These are phyloP conservation scores for Lasaia peninsularis DNA, from an alignment of 1,140 invertebrate genomes.

Conservation along the genomic window DNA sequence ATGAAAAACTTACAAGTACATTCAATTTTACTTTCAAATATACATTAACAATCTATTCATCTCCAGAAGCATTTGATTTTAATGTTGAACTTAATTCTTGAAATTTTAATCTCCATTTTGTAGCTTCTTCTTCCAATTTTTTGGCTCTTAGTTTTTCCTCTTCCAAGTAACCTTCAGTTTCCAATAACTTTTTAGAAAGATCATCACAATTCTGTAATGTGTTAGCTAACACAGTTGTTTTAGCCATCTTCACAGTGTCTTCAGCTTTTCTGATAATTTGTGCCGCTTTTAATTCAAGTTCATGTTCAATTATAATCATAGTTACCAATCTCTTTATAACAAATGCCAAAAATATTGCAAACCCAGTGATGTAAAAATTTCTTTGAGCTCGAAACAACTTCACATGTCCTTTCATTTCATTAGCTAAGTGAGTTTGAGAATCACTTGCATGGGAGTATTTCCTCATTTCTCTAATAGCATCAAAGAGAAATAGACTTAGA, in stretches of 20 bases:
- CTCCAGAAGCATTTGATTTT: slow-evolving; percentile 29
- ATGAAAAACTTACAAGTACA: too few relatives aligned
- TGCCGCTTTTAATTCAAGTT: slow-evolving; percentile 55
- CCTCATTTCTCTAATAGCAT: slow-evolving; percentile 66
- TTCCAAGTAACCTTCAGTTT: slow-evolving; percentile 36
- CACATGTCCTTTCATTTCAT: slow-evolving; percentile 61
- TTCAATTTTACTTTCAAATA: too few relatives aligned
- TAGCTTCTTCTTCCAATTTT: slow-evolving; percentile 45
- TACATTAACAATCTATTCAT: slow-evolving; percentile 30
- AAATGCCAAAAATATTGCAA: slow-evolving; percentile 68
- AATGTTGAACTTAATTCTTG: slow-evolving; percentile 26
- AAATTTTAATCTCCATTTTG: slow-evolving; percentile 48
- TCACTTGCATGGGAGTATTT: slow-evolving; percentile 56
- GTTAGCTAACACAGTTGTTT: slow-evolving; percentile 42
- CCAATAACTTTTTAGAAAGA: slow-evolving; percentile 37
- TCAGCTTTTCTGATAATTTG: slow-evolving; percentile 64
- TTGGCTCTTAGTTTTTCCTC: slow-evolving; percentile 40
- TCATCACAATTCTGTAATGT: slow-evolving; percentile 31
- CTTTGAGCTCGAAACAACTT: slow-evolving; percentile 69
- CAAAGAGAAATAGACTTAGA: slow-evolving; percentile 54
- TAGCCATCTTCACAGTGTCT: slow-evolving; percentile 49
- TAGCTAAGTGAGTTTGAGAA: slow-evolving; percentile 35
- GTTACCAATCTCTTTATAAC: slow-evolving; percentile 58
- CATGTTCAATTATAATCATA: slow-evolving; percentile 68
- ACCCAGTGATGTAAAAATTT: slow-evolving; percentile 71